Base-by-base conservation (phyloP, 2,113 vertebrate genomes). In the Halichoerus grypus region DNA sequence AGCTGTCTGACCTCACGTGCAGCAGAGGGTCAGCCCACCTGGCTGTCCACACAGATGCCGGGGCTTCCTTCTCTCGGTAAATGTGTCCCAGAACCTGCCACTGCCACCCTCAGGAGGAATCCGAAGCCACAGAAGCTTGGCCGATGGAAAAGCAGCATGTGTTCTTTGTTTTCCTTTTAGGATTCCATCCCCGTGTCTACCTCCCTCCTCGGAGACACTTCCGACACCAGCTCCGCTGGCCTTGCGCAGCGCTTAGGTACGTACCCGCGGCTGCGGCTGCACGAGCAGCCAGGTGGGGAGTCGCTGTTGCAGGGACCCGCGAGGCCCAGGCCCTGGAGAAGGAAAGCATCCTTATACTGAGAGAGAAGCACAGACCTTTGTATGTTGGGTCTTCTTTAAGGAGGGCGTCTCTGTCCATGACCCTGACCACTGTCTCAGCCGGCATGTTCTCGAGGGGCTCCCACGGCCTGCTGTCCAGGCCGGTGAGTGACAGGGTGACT, bases 181-280 rank as follows among this genome's bases (percentile, higher is more conserved):
- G 99, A 99, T 97, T 98, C 99, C 2, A 98, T 99, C 97, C 99
- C 99, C 0, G 98, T 99, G 96, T 99, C 99, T 14, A 98, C 99
- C 0, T 99, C 99, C 94, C 97, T 99, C 7, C 98, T 99, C 67
- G 99, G 99, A 21, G 99, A 99, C 83, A 98, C 99, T 0, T 99
- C 99, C 3, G 99, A 99, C 81, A 99, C 99, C 0, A 98, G 99
- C 51, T 98, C 99, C 6, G 99, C 96, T 24, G 99, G 99, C 81
- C 98, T 99, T 61, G 99, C 99, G 31, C 99, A 99, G 98, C 99
- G 99, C 98, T 98, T 99, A 97, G 99, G 99, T 99, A 99, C 26
- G 99, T 98, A 46, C 24, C 36, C 0, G 15, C 0, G 19, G 59
- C 57, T 39, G 14, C 51, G 4, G 67, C 89, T 59, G 71, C 28